Conservation (phyloP, 30 jellyfish, hydroid and myxozoan genomes). For the Nemopilema nomurai region DNA sequence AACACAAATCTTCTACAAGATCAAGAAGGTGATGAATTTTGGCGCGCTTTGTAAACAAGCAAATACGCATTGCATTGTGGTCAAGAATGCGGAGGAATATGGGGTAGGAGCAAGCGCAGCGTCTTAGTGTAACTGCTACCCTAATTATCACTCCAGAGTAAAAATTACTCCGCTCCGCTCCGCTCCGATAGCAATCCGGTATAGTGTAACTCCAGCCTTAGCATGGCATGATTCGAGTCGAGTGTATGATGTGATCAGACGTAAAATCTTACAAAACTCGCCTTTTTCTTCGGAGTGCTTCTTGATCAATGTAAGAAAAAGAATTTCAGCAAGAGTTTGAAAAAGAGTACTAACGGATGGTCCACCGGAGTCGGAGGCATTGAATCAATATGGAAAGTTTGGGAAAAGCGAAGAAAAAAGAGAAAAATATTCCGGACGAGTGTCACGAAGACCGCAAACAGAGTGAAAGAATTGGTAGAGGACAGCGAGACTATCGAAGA, state of each 20-base stretch:
- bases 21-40: too few species aligned
- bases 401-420: constrained; percentile 26
- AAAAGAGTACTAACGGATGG: not conserved
- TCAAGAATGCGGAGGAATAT: too few species aligned
- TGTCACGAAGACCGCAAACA: constrained; percentile 21
- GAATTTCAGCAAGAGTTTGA: not conserved
- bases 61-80: too few species aligned
- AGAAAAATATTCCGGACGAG: constrained; percentile 10
- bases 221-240: not conserved
- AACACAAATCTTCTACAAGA: too few species aligned
- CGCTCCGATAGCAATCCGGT: too few species aligned
- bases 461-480: constrained; percentile 26
- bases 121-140: too few species aligned
- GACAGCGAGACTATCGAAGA: constrained; percentile 5
- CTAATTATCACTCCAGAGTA: too few species aligned
- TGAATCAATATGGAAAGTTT: constrained; percentile 10
- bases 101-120: too few species aligned
- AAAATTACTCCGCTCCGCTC: too few species aligned
- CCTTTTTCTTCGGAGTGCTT: not conserved
- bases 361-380: constrained; percentile 4
- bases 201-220: too few species aligned
- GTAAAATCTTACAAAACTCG: not conserved
- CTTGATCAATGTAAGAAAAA: not conserved
- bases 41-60: too few species aligned
- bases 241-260: not conserved